Percentiles rank a stretch among this genome's conserved stretches.
Conservation (phyloP, 1,140 invertebrate species). For the Hirudo medicinalis region DNA sequence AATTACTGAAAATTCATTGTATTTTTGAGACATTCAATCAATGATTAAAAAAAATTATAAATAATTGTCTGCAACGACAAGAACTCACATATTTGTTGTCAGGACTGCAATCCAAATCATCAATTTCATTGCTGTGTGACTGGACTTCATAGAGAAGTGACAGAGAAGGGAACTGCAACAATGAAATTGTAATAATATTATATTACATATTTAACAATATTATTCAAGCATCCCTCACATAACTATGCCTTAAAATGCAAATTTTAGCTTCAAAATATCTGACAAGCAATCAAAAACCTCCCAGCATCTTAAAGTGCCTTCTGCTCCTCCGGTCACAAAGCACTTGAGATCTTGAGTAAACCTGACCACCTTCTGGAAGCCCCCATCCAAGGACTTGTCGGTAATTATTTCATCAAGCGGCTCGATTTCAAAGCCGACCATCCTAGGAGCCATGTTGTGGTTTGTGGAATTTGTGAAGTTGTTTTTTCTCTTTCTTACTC, state of each 20-base stretch:
- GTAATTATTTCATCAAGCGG: conserved; percentile 37
- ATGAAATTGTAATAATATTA: background rate
- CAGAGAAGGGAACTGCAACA: conserved; percentile 56
- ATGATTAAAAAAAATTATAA: conserved; percentile 7
- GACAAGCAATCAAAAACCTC: conserved; percentile 36
- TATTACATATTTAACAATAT: background rate
- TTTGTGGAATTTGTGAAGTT: conserved; percentile 23
- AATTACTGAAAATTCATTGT: too few relatives aligned
- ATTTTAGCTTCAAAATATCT: background rate
- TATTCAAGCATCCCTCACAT: background rate
- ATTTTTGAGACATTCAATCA: too few relatives aligned
- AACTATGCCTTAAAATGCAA: too few relatives aligned
- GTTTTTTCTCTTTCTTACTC: conserved; percentile 25
- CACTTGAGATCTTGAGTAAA: conserved; percentile 59
- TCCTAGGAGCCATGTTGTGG: conserved; percentile 19
- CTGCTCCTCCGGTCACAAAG: conserved; percentile 77
- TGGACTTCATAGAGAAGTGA: conserved; percentile 54
- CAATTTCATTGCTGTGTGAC: conserved; percentile 67
- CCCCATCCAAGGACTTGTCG: conserved; percentile 51
- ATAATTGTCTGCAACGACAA: conserved; percentile 18
- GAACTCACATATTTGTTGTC: conserved; percentile 9
- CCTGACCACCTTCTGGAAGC: conserved; percentile 70
- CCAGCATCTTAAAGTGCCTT: conserved; percentile 76
- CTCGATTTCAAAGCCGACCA: conserved; percentile 42
- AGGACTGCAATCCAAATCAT: conserved; percentile 58